Evolutionary conservation across 2,888 invertebrate genomes (phyloP), one percentile per base, ranked within the genome.

Genomic region (Hydroisotoma schaefferi): DNA sequence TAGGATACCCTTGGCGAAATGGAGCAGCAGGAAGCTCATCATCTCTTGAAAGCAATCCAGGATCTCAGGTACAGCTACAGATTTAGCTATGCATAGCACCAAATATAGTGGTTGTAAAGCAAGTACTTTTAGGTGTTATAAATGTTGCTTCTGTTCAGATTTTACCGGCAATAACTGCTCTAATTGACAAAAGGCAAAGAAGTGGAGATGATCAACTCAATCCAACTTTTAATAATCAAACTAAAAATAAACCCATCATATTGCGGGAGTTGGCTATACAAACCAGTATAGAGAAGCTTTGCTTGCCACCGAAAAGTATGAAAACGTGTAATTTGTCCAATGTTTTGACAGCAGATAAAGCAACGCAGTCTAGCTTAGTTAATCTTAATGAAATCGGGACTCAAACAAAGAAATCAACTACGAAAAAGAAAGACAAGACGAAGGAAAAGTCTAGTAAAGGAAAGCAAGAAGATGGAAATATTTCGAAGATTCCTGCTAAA

Each of bases 11-110:
- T 1, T 63, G 65, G 62, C 37, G 61, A 20, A 33, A 64, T n/a
- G 58, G 67, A 6, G 62, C 68, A 23, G 57, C 77, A 49, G 87
- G 86, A 51, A 89, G 89, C 75, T 87, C 87, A 44, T 87, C 88
- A 0, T 90, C 90, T 15, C 83, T 90, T 33, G 90, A 90, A 75
- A 90, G 89, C 71, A 88, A 89, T 76, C 68, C 78, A n/a, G 84
- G 84, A 53, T 80, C 84, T 37, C 86, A 86, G 74, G 82, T 86
- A 55, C 23, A 49, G 3, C 28, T n/a, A n/a, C n/a, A n/a, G 15
- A 6, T 49, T 29, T 23, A 56, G 10, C 18, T 25, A 15, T 20
- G 18, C 10, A n/a, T 20, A 44, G 8, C 8, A 8, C 44, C n/a
- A n/a, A 8, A n/a, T 4, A 52, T 20, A 29, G 44, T 55, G n/a